Percentiles rank a stretch among this genome's conserved stretches.
Evolutionary conservation across 2,113 vertebrate species (phyloP).

Genomic region (Cepphus grylle): DNA sequence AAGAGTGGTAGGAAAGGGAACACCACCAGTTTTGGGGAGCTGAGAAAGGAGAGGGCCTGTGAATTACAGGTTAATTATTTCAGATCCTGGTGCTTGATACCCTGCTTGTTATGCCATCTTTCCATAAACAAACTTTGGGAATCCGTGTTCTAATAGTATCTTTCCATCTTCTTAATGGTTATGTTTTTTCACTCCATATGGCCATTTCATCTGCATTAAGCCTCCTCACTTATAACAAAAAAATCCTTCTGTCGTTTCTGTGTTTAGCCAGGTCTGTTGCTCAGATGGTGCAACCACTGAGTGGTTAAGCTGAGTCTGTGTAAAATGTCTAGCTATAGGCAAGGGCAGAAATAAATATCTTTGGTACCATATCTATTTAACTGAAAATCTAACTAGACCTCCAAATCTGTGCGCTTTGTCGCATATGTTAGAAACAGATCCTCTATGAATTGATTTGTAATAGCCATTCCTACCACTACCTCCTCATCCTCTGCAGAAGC

Average conservation of each 20-base stretch:
- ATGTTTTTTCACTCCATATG: conserved; percentile 64
- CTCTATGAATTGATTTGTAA: background rate
- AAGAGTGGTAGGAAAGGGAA: background rate
- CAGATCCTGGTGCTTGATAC: background rate
- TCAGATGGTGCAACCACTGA: conserved; percentile 51
- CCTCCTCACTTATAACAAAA: conserved; percentile 49
- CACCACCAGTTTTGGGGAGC: background rate
- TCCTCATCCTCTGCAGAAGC: background rate
- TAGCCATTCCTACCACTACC: background rate
- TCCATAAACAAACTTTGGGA: conserved; percentile 63
- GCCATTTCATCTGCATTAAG: conserved; percentile 64
- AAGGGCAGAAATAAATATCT: conserved; percentile 47
- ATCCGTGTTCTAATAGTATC: conserved; percentile 59
- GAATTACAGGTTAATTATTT: conserved; percentile 1
- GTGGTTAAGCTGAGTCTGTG: conserved; percentile 20
- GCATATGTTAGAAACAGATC: conserved; percentile 36
- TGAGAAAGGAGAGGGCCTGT: background rate
- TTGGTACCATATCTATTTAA: conserved; percentile 22
- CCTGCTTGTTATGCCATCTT: conserved; percentile 9
- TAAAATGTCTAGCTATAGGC: conserved; percentile 34
- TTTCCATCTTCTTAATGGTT: conserved; percentile 54
- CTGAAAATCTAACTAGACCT: conserved; percentile 44
- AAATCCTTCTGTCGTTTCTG: conserved; percentile 62
- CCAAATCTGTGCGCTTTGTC: conserved; percentile 10
- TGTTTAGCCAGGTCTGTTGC: conserved; percentile 57